Evolutionary conservation across 1,140 invertebrate genomes (phyloP), one percentile per base, ranked within the genome.

Genomic region (Scaptomyza hsui): DNA sequence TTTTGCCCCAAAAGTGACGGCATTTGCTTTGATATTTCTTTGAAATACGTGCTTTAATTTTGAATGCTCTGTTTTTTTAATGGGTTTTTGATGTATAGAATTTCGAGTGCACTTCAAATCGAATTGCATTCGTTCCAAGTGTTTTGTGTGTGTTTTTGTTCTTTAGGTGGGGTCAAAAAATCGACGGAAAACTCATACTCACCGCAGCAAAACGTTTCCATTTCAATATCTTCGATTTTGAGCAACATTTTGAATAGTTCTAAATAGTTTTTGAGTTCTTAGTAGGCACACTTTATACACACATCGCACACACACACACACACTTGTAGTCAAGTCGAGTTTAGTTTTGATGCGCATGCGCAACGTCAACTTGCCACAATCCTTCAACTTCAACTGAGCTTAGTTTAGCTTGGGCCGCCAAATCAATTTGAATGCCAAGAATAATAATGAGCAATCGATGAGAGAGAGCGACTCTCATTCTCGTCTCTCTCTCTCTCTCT

Each of bases 181-280:
- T n/a, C n/a, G n/a, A 26, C 9, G 9, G 5, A 37, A 37, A n/a
- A n/a, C 12, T 37, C 12, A 45, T 44, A 88, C 89, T 90, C 65
- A 90, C 89, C 89, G 77, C 89, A 90, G 57, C 89, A 90, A 53
- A 90, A 90, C 45, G 82, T 83, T 69, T 90, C 85, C 89, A 90
- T 72, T 61, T 90, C 89, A n/a, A 90, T 88, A 49, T 79, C 67
- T 71, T 90, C 89, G 75, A 77, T 72, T 80, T 90, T 83, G 48
- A 85, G 74, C 59, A 72, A 26, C 81, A 85, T 85, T 51, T 71
- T 71, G 26, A 37, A n/a, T 37, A 9, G 26, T 29, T 29, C 1
- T 9, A 29, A 7, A 29, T 26, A 6, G 5, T 26, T 24, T 24
- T 24, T 0, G 24, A 4, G 24, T 37, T 37, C 0, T n/a, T n/a